Base-by-base conservation (phyloP, 2,888 invertebrate species). In the Noctuana brunneofusca region DNA sequence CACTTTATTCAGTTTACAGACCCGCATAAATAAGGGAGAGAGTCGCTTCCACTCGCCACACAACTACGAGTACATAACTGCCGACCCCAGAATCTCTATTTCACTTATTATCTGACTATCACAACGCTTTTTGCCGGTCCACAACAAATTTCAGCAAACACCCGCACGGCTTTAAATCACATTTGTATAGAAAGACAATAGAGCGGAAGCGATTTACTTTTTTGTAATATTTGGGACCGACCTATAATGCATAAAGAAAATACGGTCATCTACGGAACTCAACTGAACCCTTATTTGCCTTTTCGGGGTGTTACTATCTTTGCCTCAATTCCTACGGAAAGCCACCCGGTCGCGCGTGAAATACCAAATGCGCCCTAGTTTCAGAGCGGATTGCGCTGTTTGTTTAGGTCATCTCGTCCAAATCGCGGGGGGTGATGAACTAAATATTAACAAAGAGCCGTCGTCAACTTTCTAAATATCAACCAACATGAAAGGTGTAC, bases 341-440 rank as follows among this genome's bases (percentile, higher is more conserved):
- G 85, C 84, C 81, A 78, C 76, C 80, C 82, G 79, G 80, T 81
- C 87, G 86, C 87, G 87, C 86, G 86, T 87, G 85, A 87, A 89
- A 91, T 89, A 90, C 89, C 87, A 91, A 92, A 84, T 87, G 84
- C 86, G 92, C 82, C 91, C 87, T 80, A 85, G 86, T 92, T 91
- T 86, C 84, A 75, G 81, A 81, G 83, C 83, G 86, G 86, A 83
- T 86, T 87, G 76, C 80, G 77, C 75, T 87, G 85, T 89, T 90
- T 90, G 88, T 89, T 92, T 90, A 91, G 88, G 88, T 75, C 79
- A 76, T 72, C 79, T 74, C 74, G 73, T 66, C 64, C 63, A 62
- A 79, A 74, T 78, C 77, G 76, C 77, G 79, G 81, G 84, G 86
- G 83, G 86, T 86, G 84, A 84, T 80, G 82, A 78, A 81, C 84